A percentile compares a stretch with the other conserved stretches of the same genome.
These are phyloP conservation scores for Hyles lineata DNA, from an alignment of 2,888 invertebrate species.

Conservation along the genomic window DNA sequence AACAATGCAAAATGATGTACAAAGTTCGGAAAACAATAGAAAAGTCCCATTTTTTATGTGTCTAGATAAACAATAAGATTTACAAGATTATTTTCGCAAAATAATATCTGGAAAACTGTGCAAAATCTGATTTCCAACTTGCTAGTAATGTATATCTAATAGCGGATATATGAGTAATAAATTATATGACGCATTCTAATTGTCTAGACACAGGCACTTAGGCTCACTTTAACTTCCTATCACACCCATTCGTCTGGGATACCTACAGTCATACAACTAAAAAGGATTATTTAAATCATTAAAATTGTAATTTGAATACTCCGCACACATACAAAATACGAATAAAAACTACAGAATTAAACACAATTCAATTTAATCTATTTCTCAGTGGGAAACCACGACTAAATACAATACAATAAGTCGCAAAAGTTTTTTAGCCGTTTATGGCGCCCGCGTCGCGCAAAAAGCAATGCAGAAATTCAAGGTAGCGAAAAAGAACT, in stretches of 20 bases:
- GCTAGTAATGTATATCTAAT: background rate
- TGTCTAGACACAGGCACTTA: conserved; percentile 1
- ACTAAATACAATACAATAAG: conserved; percentile 35
- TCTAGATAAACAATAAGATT: too few relatives aligned
- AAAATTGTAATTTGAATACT: background rate
- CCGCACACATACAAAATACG: background rate
- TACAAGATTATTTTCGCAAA: too few relatives aligned
- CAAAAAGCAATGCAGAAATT: conserved; percentile 64
- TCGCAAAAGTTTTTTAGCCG: conserved; percentile 48
- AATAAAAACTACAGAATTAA: background rate
- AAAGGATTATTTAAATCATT: background rate
- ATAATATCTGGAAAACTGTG: background rate
- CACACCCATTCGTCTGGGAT: background rate
- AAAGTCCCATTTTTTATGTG: too few relatives aligned
- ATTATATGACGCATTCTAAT: conserved; percentile 5
- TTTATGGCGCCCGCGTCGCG: conserved; percentile 45
- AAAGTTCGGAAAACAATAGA: too few relatives aligned
- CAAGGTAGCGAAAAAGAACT: conserved; percentile 71
- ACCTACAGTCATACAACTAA: background rate
- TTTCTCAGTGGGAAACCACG: background rate
- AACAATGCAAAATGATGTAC: background rate
- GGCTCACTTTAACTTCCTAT: conserved; percentile 2
- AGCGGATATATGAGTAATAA: background rate
- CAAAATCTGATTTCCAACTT: background rate
- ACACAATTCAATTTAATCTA: background rate